Percentiles rank a stretch among this genome's conserved stretches.
phyloP scores from a whole-genome alignment of 1,140 invertebrate genomes.

The Geopemphigus sp. region DNA sequence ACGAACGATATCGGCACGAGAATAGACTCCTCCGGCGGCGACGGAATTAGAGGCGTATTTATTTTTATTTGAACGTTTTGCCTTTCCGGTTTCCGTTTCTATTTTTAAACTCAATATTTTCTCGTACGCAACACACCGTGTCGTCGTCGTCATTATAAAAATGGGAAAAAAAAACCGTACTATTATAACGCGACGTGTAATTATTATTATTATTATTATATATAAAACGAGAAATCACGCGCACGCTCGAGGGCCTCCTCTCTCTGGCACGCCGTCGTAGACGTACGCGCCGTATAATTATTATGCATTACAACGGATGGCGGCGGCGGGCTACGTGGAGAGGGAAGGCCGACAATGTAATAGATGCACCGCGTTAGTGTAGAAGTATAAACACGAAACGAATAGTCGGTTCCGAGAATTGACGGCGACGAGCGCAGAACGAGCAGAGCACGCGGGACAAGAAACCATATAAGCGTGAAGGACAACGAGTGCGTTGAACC shows the following conservation, averaged over 20 bases:
- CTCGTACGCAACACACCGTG: background rate
- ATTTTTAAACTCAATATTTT: background rate
- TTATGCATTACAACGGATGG: background rate
- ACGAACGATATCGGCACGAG: too few relatives aligned
- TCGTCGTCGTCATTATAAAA: background rate
- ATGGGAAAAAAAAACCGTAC: too few relatives aligned
- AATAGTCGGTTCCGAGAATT: conserved; percentile 2
- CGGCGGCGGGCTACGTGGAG: background rate
- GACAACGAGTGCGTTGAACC: conserved; percentile 48
- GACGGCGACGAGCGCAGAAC: background rate
- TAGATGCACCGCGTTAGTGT: background rate
- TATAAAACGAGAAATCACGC: conserved; percentile 6
- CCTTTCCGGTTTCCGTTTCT: background rate
- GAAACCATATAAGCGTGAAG: conserved; percentile 29
- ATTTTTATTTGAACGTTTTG: background rate
- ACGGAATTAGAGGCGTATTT: too few relatives aligned
- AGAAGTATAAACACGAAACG: background rate
- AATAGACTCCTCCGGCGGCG: too few relatives aligned
- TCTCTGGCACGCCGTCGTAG: too few relatives aligned
- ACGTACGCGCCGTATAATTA: background rate
- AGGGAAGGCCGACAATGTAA: background rate
- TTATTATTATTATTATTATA: too few relatives aligned
- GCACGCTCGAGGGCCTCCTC: background rate
- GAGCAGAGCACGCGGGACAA: conserved; percentile 12
- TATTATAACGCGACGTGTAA: background rate